Conservation (phyloP, 2,797 vertebrate species). For the Limnodromus scolopaceus region DNA sequence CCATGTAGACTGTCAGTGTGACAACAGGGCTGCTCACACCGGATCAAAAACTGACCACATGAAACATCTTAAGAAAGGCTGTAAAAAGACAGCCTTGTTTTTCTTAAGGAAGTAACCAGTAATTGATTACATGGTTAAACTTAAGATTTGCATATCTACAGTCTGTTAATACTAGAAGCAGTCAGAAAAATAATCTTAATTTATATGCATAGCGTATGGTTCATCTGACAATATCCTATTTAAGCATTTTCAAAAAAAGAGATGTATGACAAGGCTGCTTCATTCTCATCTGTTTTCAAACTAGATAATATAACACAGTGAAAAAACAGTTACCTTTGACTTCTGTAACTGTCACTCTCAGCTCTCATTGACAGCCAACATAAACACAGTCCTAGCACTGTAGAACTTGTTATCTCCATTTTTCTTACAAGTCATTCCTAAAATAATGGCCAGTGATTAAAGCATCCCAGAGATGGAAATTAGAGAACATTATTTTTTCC, state of each 20-base stretch:
- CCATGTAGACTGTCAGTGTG: neutral
- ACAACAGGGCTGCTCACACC: neutral
- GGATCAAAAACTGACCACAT: neutral
- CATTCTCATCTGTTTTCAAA: neutral
- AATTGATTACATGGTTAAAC: neutral
- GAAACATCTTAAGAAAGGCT: neutral
- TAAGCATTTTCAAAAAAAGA: neutral
- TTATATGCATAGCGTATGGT: neutral
- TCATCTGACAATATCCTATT: neutral
- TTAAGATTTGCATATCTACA: neutral
- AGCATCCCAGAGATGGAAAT: neutral
- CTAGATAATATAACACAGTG: neutral
- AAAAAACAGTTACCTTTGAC: neutral
- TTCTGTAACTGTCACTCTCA: neutral
- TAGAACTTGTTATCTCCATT: neutral
- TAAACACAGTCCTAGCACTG: neutral
- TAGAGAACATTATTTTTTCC: neutral
- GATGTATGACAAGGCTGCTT: neutral
- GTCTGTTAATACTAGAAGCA: neutral
- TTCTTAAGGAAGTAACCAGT: neutral
- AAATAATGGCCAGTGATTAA: neutral
- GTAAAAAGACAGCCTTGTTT: neutral
- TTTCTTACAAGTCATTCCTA: neutral
- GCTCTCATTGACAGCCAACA: neutral
- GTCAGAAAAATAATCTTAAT: neutral